Conservation (phyloP, 2,888 invertebrate species). For the Ceraclea dissimilis region DNA sequence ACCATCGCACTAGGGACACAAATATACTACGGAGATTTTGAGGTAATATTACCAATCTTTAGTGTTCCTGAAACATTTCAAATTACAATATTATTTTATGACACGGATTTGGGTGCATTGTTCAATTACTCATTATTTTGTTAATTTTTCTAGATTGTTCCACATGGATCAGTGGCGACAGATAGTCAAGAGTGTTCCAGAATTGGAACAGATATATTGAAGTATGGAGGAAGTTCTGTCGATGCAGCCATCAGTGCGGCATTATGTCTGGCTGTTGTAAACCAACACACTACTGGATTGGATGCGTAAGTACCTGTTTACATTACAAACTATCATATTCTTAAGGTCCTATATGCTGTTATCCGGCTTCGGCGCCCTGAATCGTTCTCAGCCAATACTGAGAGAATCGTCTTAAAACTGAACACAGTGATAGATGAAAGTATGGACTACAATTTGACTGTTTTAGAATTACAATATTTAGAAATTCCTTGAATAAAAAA, state of each 20-base stretch:
- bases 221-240: constrained; percentile 64
- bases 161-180: constrained; percentile 70
- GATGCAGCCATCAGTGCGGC: constrained; percentile 70
- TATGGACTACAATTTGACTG: too few relatives aligned
- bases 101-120: too few relatives aligned
- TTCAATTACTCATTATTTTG: too few relatives aligned
- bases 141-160: constrained; percentile 49
- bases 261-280: constrained; percentile 65
- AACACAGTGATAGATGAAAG: too few relatives aligned
- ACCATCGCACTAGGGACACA: constrained; percentile 66
- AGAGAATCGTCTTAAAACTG: too few relatives aligned
- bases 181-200: constrained; percentile 63
- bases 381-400: too few relatives aligned
- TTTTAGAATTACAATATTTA: too few relatives aligned
- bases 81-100: neutral
- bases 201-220: constrained; percentile 60
- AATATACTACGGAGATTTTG: constrained; percentile 64
- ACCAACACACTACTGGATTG: constrained; percentile 65
- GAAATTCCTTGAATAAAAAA: too few relatives aligned
- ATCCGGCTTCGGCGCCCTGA: too few relatives aligned
- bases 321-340: too few relatives aligned
- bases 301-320: constrained; percentile 58
- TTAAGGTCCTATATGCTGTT: too few relatives aligned
- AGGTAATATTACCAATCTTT: constrained; percentile 41
- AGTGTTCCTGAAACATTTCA: neutral